Evolutionary conservation across 1,140 invertebrate species (phyloP), one percentile per base, ranked within the genome.

Genomic region (Chrysoperla carnea): DNA sequence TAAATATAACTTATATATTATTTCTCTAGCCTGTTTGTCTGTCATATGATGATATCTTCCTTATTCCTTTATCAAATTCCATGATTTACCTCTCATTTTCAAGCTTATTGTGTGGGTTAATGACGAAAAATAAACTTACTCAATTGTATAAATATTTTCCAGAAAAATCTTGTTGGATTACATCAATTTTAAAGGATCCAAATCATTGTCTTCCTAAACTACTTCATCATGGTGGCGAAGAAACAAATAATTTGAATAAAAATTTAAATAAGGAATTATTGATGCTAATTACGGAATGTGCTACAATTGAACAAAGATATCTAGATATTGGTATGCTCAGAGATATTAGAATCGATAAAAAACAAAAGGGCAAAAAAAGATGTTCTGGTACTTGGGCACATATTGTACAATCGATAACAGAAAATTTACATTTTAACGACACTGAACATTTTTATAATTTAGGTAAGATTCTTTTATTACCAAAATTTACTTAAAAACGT

Each of bases 361-460:
- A 33, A 33, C 31, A 33, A 33, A 33, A 33, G 4, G 31, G n/a
- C 3, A 9, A 33, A 33, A 23, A 23, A 23, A 23, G 17, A 23
- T 23, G 17, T 23, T 23, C 17, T 23, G 17, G 17, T 23, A 33
- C 45, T 33, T 64, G 59, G 62, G 38, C 44, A 12, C 42, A 47
- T 36, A 39, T 63, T 7, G 53, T 61, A 8, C 48, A 50, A 38
- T 51, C 52, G 7, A 50, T 64, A 27, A 41, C 55, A 8, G 52
- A 57, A 23, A 58, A 56, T 52, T 48, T 61, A 29, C 52, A 52
- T 43, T 52, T 54, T 27, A 59, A 50, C 44, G 55, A 61, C 23
- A 48, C 54, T 23, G 62, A 69, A 46, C 60, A 68, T 49, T 69
- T 69, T 51, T 72, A 70, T 47, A 71, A 70, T 52, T 54, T 72